Conservation (phyloP, 2,888 invertebrate species). For the Hypomecis atomaria region DNA sequence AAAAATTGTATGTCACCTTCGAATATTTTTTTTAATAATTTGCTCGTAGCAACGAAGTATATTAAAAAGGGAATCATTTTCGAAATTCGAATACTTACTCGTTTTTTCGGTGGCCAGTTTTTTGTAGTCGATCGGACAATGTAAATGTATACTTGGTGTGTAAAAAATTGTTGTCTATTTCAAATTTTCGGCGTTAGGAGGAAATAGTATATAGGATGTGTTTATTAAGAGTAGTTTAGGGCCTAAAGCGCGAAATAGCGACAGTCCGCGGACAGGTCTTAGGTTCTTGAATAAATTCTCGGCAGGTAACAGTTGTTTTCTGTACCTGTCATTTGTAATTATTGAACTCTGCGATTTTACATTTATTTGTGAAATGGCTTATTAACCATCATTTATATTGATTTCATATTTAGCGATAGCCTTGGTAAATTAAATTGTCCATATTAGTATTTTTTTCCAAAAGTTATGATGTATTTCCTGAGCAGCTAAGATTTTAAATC, state of each 20-base stretch:
- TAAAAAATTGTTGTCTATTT: constrained; percentile 66
- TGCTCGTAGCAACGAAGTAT: constrained; percentile 81
- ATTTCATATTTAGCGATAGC: background rate
- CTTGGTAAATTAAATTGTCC: background rate
- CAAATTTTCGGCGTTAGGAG: constrained; percentile 62
- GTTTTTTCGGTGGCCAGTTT: constrained; percentile 68
- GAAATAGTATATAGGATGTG: constrained; percentile 50
- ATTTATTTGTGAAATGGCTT: constrained; percentile 16
- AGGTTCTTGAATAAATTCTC: constrained; percentile 48
- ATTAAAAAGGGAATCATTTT: constrained; percentile 48
- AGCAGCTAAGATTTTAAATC: no score
- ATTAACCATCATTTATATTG: background rate
- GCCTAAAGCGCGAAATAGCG: constrained; percentile 51
- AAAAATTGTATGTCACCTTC: constrained; percentile 57
- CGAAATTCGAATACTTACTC: constrained; percentile 46
- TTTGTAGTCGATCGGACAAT: constrained; percentile 54
- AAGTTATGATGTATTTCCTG: no score
- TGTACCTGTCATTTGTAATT: constrained; percentile 37
- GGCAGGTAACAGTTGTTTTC: constrained; percentile 46
- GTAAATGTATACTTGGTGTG: constrained; percentile 62
- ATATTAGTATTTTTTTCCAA: background rate
- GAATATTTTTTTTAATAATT: constrained; percentile 72
- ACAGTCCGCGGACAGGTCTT: constrained; percentile 37
- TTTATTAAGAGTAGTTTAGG: constrained; percentile 61
- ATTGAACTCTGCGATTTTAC: constrained; percentile 34